Base-by-base conservation (phyloP, 2,797 vertebrate genomes). In the Alfaro cultratus region DNA sequence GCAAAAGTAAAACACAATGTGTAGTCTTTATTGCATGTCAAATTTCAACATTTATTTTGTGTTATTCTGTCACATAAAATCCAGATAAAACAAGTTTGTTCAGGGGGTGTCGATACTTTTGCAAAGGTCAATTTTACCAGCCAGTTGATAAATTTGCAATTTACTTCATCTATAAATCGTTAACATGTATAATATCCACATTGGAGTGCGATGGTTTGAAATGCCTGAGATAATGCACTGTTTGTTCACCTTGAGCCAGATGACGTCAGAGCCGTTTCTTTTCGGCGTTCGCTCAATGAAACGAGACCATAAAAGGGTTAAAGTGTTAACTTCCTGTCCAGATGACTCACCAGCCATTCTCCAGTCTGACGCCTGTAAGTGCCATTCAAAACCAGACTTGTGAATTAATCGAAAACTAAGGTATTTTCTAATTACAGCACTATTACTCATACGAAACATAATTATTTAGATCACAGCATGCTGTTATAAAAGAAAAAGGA, bases 301-400 rank as follows among this genome's bases (percentile, higher is more conserved):
- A 11, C 43, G 29, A 45, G 41, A 83, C 85, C 90, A 88, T 11
- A 43, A 78, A 39, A 18, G 34, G 73, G 80, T 84, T 79, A 85
- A 81, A 39, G 47, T 29, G 68, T 13, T 43, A 43, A 71, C 67
- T 70, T 70, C 39, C 67, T 43, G 67, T 39, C 26, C 67, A 43
- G 67, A 43, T 70, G 67, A 70, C 67, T 70, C 67, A 70, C 67
- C 41, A 45, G 15, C 41, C 26, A 45, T 43, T 79, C 60, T 73
- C 29, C 51, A 82, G 72, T 72, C 74, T 64, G 67, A 9, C 39
- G 34, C 73, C 64, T 79, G 73, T 15, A 78, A 77, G 13, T 45
- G 53, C 55, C 70, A 79, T 81, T 88, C 41, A 79, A 82, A 80
- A 70, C 43, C 53, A 39, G 41, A 9, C 47, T 39, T 71, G 29